These are phyloP conservation scores for Diarsia mendica DNA, from an alignment of 2,888 invertebrate species.

Conservation along the genomic window DNA sequence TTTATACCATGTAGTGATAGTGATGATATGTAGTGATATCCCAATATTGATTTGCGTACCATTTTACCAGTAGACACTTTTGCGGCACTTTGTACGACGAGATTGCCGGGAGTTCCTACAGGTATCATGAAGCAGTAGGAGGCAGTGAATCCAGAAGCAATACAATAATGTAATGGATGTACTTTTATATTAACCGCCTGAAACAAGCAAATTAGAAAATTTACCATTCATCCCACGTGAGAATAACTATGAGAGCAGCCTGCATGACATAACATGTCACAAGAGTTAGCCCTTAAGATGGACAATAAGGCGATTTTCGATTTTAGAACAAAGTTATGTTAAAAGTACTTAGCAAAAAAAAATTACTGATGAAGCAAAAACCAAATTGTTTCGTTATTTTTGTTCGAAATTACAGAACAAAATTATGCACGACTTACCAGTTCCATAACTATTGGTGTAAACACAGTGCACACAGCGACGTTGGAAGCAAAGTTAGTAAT, in stretches of 20 bases:
- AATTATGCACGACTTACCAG: constrained; percentile 72
- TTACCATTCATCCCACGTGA: neutral
- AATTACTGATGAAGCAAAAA: too few relatives aligned
- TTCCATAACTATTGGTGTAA: constrained; percentile 81
- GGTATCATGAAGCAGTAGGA: constrained; percentile 87
- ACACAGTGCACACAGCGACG: constrained; percentile 81
- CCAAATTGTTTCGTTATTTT: too few relatives aligned
- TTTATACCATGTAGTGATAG: too few relatives aligned
- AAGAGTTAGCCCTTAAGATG: too few relatives aligned
- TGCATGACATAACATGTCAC: too few relatives aligned
- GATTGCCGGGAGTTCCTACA: constrained; percentile 90
- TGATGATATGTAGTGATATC: too few relatives aligned
- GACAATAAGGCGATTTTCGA: too few relatives aligned
- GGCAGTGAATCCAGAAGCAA: constrained; percentile 76
- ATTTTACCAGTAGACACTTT: constrained; percentile 81
- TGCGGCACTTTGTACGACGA: constrained; percentile 85
- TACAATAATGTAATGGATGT: constrained; percentile 79
- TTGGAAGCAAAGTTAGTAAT: constrained; percentile 85
- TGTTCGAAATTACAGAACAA: too few relatives aligned
- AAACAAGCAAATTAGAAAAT: constrained; percentile 33
- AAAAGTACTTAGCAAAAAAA: too few relatives aligned
- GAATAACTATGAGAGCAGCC: too few relatives aligned
- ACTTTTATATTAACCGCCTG: constrained; percentile 76
- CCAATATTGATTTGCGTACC: constrained; percentile 66
- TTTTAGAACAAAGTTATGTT: too few relatives aligned